Evolutionary conservation across 23 tunicate species (phyloP), one percentile per base, ranked within the genome.

Genomic region (Ciona savignyi): DNA sequence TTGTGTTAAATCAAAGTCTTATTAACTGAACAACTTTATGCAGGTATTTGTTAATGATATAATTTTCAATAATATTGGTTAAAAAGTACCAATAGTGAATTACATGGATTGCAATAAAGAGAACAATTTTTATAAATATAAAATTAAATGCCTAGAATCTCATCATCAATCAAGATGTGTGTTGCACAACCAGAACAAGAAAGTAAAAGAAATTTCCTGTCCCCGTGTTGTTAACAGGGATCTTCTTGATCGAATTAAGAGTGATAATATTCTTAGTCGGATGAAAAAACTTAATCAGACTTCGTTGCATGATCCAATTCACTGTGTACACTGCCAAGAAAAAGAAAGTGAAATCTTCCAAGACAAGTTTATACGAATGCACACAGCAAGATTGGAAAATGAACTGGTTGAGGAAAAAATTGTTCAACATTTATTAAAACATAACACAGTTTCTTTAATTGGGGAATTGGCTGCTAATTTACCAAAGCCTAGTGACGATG

Each of bases 401-500:
- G 28, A 63, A 25, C 26, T 63, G 28, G 22, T 63, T 4, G 24
- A 63, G 4, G 28, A 25, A n/a, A 63, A 63, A 63, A 63, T 63
- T 9, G 15, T 4, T 9, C 4, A 63, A 63, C 67, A 63, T 63
- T 63, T 63, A 25, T 25, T 63, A n/a, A 63, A 63, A 22, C 26
- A 63, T 25, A 63, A 63, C 28, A 63, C 26, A 4, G 28, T 63
- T 63, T 9, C 67, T 9, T 63, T 63, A 63, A 63, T 63, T 63
- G 67, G 67, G 26, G 67, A 63, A 22, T n/a, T 63, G 26, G 67
- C 67, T 9, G 15, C 67, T 9, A 63, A 63, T 63, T 63, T 63
- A 63, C 67, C 67, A 4, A 63, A 25, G 22, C 67, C 67, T n/a
- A 63, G 24, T 25, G 67, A 63, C 15, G 6, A 63, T 9, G 24